These are phyloP conservation scores for Cydia amplana DNA, from an alignment of 1,140 invertebrate genomes.

Conservation along the genomic window DNA sequence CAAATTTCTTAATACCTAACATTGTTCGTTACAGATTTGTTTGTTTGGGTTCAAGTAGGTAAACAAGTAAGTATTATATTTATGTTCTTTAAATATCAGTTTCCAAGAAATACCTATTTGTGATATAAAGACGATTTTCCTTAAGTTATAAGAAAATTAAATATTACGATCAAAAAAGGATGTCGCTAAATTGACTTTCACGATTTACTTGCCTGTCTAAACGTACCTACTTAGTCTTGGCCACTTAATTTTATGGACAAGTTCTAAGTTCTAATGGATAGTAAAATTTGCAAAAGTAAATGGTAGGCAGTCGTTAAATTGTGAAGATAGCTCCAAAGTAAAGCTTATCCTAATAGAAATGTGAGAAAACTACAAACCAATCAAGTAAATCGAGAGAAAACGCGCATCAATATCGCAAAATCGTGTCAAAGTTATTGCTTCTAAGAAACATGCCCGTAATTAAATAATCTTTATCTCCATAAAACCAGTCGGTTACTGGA, in stretches of 20 bases:
- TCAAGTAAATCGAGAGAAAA: slow-evolving; percentile 21
- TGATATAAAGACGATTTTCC: background rate
- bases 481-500: background rate
- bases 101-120: background rate
- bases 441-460: background rate
- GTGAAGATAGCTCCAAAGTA: background rate
- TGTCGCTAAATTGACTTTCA: background rate
- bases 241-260: background rate
- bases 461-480: background rate
- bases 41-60: background rate
- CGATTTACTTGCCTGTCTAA: background rate
- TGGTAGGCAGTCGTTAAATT: background rate
- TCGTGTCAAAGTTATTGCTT: slow-evolving; percentile 10
- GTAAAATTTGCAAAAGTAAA: background rate
- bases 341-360: background rate
- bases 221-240: background rate
- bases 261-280: background rate
- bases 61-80: too few species aligned
- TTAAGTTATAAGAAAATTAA: background rate
- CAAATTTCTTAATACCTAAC: background rate
- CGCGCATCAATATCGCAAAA: slow-evolving; percentile 9
- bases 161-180: background rate
- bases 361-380: slow-evolving; percentile 18
- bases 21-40: slow-evolving; percentile 4
- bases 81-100: background rate